Evolutionary conservation across 1,140 invertebrate genomes (phyloP), one percentile per base, ranked within the genome.

Genomic region (Drosophila ercepeae): DNA sequence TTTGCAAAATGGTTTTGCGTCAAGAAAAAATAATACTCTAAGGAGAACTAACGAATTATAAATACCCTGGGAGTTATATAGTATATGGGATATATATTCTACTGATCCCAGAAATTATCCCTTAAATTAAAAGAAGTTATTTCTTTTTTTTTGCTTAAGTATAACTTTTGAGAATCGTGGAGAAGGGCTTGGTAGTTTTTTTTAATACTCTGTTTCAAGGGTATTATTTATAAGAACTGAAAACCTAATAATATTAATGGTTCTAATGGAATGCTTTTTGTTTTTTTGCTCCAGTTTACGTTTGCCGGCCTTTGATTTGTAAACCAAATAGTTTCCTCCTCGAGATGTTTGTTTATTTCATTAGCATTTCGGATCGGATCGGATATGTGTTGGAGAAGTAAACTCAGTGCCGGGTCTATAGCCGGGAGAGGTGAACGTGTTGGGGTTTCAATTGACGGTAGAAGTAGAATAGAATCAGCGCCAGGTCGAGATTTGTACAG

Each of bases 261-360:
- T 25, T 25, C 39, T 36, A 58, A 49, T 51, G 23, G 34, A 73
- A 27, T 29, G 42, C 52, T 48, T 57, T 4, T 11, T 2, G 23
- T 48, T 13, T 23, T n/a, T 21, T 2, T 18, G 63, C 39, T 67
- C 63, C 46, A 45, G 46, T 65, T 67, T 65, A 25, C 63, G 49
- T 44, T 64, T 57, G 65, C 53, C 48, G 34, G 68, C 54, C 54
- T 72, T 72, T 71, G 69, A 61, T 75, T 81, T 65, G 58, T 78
- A 78, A 58, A 71, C 60, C 60, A 84, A 83, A 83, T 84, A 84
- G 75, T 72, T 83, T 83, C 51, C 75, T 11, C 77, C 75, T 11
- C 77, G 34, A 67, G 60, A 60, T 84, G 79, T 83, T 83, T 83
- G 79, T 83, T 83, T 83, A 83, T 84, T 83, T 75, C 75, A 83